Base-by-base conservation (phyloP, 2,888 invertebrate genomes). In the Eupithecia pulchellata region DNA sequence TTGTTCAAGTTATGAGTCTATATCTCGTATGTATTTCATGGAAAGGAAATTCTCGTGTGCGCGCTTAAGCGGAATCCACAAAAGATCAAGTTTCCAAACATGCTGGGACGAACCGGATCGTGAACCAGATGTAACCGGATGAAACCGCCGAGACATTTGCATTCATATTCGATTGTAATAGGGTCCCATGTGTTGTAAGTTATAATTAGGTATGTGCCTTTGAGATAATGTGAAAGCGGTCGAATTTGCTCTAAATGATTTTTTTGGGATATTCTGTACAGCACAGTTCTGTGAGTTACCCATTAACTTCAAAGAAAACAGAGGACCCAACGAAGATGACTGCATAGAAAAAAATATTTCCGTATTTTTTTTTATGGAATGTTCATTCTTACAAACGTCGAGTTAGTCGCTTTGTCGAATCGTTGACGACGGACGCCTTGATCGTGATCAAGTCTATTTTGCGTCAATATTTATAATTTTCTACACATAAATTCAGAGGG, bases 71-170 rank as follows among this genome's bases (percentile, higher is more conserved):
- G 66, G 61, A 71, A 73, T 74, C 70, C 69, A 75, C 73, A 73
- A 76, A 69, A 73, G 66, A 69, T 74, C 69, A 64, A 68, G 66
- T 77, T 76, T 69, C 77, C 75, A 77, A 76, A 73, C 76, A 64
- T 67, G 74, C 61, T 68, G 66, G 32, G 47, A 61, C 29, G 63
- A 72, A 72, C 75, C 73, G 74, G 74, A 65, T 69, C 62, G 69
- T 29, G 30, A 71, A 71, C 73, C 71, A 71, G 76, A 74, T 70
- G 32, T 14, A 62, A 71, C 74, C 66, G 65, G 72, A 36, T 68
- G 11, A 32, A 71, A 63, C 72, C 67, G 70, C 73, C 67, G 47
- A 47, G 60, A 62, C 66, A 32, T 72, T 65, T 73, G 72, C 63
- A 73, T 68, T 62, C 47, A 36, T 25, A 72, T 72, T 72, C 32